Base-by-base conservation (phyloP, 1,140 invertebrate species). In the Brachionus manjavacas region DNA sequence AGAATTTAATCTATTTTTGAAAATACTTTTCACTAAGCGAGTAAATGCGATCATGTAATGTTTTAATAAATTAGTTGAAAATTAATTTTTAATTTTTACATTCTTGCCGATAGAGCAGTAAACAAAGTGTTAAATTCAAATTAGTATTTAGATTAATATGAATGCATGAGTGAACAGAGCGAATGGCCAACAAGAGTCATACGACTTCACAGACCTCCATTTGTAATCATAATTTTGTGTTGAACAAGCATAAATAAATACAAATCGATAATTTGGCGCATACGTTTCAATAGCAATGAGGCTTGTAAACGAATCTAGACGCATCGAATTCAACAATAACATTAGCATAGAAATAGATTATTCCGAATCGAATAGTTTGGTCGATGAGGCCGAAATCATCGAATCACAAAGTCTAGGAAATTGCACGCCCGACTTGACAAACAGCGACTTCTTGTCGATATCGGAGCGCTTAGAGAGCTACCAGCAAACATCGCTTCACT, bases 281-380 rank as follows among this genome's bases (percentile, higher is more conserved):
- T 60, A 60, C 20, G 52, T 60, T 60, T 60, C 52, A 60, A 60
- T 60, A 60, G 52, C 20, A 20, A 60, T 60, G 52, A 60, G 25
- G 52, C 52, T 60, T 9, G 25, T 60, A 60, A 60, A 60, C 20
- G 52, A 60, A 46, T 46, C 43, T 0, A 46, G 4, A 60, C 52
- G 52, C 20, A 60, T 23, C 9, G 52, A 60, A 60, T 60, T 60
- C 16, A 72, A 72, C 43, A 20, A 46, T 3, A 76, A 76, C 49
- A 49, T 49, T 49, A 76, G 52, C 41, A 76, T 76, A 25, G 41
- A 76, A 76, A 76, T 76, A 25, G 72, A 76, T 3, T 76, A 76
- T 76, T 76, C 72, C 9, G 72, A 76, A 23, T 46, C 72, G 25
- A 76, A 76, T 52, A 76, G 72, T 12, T 76, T 76, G 23, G 9